phyloP scores from a whole-genome alignment of 2,113 vertebrate genomes.

The Ceyx melanurus region DNA sequence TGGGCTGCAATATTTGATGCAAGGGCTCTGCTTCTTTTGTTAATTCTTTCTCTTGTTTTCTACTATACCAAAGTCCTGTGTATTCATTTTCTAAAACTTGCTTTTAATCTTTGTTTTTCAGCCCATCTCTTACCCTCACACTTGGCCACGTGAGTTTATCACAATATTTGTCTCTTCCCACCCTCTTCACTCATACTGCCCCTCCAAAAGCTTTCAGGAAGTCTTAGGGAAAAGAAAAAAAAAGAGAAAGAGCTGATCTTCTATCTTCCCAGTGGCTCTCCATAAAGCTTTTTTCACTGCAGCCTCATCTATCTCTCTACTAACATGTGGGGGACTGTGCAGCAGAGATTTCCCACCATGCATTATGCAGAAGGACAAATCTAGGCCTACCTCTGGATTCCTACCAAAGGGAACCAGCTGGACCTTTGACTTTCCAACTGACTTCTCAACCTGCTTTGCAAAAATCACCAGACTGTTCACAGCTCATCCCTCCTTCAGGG shows the following conservation, averaged over 20 bases:
- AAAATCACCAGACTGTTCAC: neutral
- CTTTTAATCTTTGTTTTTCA: neutral
- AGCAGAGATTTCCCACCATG: neutral
- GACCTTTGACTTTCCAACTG: neutral
- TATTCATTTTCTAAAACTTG: neutral
- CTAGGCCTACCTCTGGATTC: neutral
- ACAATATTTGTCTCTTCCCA: neutral
- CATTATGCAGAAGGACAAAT: neutral
- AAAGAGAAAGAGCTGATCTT: neutral
- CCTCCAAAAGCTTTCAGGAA: neutral
- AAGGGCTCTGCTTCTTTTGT: neutral
- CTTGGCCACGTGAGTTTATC: neutral
- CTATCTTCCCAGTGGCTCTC: neutral
- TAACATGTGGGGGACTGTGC: fast-evolving
- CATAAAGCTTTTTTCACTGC: neutral
- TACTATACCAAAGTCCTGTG: neutral
- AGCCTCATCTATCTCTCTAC: neutral
- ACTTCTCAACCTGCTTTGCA: neutral
- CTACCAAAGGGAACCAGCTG: neutral
- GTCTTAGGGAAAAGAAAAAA: neutral
- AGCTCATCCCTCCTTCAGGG: neutral
- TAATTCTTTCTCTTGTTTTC: neutral
- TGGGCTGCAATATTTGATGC: neutral
- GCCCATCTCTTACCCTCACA: neutral
- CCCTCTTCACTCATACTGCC: neutral